Base-by-base conservation (phyloP, 2,888 invertebrate species). In the Mimachlamys varia region DNA sequence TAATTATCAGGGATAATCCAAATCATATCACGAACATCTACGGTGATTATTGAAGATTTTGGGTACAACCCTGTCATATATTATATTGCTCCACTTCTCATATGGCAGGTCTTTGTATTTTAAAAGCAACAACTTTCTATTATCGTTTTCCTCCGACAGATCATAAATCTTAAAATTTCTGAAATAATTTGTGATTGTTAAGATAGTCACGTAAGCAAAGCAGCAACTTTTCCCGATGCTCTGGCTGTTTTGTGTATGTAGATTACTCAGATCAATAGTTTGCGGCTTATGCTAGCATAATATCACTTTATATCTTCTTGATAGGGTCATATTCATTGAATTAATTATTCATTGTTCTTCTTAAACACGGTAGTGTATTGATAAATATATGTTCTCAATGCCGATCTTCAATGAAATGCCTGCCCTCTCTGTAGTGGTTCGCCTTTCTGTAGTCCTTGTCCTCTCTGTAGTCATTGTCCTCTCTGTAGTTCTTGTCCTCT, bases 271-370 rank as follows among this genome's bases (percentile, higher is more conserved):
- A 62, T 62, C 62, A 62, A 62, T 62, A 62, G 13, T 62, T n/a
- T 27, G 12, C n/a, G 5, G 22, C 62, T 62, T 22, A 4, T 2
- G 17, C 10, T 62, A 22, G n/a, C 62, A 62, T n/a, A 62, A 62
- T 62, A 62, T 62, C 22, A n/a, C 62, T 62, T n/a, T 62, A 62
- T 62, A 62, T 62, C 62, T 27, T 12, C 62, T 19, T 27, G 13
- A 76, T 33, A 27, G n/a, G 17, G 22, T 22, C 33, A 2, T 76
- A 76, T 76, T 76, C 76, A 27, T 12, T 7, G 13, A 15, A 76
- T 76, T 76, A 76, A 76, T 33, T 76, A 76, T 76, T 76, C 76
- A 76, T 76, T 5, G 76, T 27, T 76, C 27, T 19, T 76, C 76
- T 12, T 76, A 27, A 76, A 76, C 27, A 5, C 44, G 3, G 44